Base-by-base conservation (phyloP, 2,888 invertebrate species). In the Drosophila prolongata region DNA sequence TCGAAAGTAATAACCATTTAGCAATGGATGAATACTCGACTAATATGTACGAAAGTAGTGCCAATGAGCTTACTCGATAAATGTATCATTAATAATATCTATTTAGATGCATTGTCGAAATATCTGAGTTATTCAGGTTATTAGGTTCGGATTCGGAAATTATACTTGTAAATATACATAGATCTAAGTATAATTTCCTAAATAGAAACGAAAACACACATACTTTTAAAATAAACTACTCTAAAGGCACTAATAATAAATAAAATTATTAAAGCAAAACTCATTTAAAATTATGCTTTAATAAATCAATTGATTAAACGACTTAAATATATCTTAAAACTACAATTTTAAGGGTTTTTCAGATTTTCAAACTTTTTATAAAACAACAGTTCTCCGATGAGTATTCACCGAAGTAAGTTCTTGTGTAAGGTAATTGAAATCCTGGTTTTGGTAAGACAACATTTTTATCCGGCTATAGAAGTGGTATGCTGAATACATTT, bases 21-120 rank as follows among this genome's bases (percentile, higher is more conserved):
- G 62, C 62, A 40, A 77, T 81, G 13, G 79, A 84, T 60, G 78
- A 80, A 16, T 69, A 65, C 43, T 59, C 80, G 30, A 53, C 46
- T 10, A 42, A 71, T 38, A 78, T 83, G 50, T 83, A 78, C 49
- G 75, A 86, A 62, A 76, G 58, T 55, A 78, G 67, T 67, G 47
- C 62, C 38, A 72, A 40, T 46, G 73, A 72, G 34, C 64, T 44
- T 30, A 70, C 61, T 42, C 55, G 62, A 72, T 55, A 46, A 38
- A 71, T 30, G 13, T 35, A 47, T 47, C 34, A 42, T 27, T 34
- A n/a, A n/a, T 13, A n/a, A 4, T 14, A 24, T 3, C 16, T 43
- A 61, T 19, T 54, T 46, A 44, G 54, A 71, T 60, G 76, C 81
- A 84, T 80, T 83, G 84, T 84, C 80, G 58, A 62, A 27, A 49